Evolutionary conservation across 2,888 invertebrate genomes (phyloP), one percentile per base, ranked within the genome.

Genomic region (Acanthosepion lycidas): DNA sequence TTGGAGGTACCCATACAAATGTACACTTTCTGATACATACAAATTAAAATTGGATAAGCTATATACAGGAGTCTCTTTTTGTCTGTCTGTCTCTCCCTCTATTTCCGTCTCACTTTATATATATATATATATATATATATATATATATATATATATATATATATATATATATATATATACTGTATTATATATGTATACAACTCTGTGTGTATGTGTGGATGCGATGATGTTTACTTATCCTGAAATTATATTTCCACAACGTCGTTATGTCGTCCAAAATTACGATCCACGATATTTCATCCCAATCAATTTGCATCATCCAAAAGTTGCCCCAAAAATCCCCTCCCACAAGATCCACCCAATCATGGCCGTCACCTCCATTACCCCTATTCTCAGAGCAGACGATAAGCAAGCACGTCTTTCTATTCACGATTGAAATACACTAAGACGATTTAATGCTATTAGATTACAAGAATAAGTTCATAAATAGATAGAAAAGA

Each of bases 401-500:
- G 33, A 78, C 78, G n/a, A 78, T 78, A 78, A 78, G 78, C 78
- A 78, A 78, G 15, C n/a, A 5, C n/a, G n/a, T n/a, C 78, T 78
- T 78, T 78, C 78, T 78, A n/a, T 78, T 78, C 78, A 78, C 78
- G 33, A 78, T 78, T 78, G 78, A 78, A 78, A 78, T 33, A 78
- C n/a, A n/a, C 78, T 78, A n/a, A 78, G 33, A 78, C 78, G 78
- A 78, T 78, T 78, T 78, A 78, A 78, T 78, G 78, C 78, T 78
- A 78, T 78, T 78, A 33, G 78, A 78, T 78, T 78, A 78, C 78
- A 78, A 78, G 78, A 78, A 78, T 78, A 78, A n/a, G 78, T 78
- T 78, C 78, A 33, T 78, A 78, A 78, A 78, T 78, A 78, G 78
- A 78, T 15, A n/a, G 12, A n/a, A 33, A 78, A n/a, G 33, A 12